Conservation (phyloP, 1,140 invertebrate genomes). For the Galleria mellonella region DNA sequence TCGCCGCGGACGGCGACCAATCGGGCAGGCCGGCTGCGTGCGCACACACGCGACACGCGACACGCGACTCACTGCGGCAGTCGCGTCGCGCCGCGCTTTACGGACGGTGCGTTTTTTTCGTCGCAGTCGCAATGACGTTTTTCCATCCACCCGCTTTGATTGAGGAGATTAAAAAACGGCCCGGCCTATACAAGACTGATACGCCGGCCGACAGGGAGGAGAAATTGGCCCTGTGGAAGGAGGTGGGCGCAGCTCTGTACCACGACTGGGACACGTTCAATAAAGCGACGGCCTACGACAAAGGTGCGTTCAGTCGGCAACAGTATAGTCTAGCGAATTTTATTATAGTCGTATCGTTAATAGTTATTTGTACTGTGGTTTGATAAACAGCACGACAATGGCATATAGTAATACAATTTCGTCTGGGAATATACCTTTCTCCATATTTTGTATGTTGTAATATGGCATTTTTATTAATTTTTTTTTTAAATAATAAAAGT, state of each 20-base stretch:
- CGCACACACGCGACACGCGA: slow-evolving; percentile 25
- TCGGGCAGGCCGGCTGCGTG: slow-evolving; percentile 15
- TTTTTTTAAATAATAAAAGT: too few relatives aligned
- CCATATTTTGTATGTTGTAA: too few relatives aligned
- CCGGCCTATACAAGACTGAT: slow-evolving; percentile 38
- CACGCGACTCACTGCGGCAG: slow-evolving; percentile 25
- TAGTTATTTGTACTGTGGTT: too few relatives aligned
- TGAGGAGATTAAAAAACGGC: slow-evolving; percentile 53
- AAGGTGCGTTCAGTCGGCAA: slow-evolving; percentile 28
- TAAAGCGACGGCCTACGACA: slow-evolving; percentile 53
- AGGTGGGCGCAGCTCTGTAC: slow-evolving; percentile 49
- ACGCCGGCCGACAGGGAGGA: slow-evolving; percentile 40
- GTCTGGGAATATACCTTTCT: too few relatives aligned
- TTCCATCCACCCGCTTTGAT: slow-evolving; percentile 44
- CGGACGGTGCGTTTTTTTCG: slow-evolving; percentile 19
- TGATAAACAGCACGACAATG: too few relatives aligned
- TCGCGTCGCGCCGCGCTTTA: slow-evolving; percentile 14
- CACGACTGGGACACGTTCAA: slow-evolving; percentile 45
- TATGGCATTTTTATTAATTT: too few relatives aligned
- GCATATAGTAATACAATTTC: too few relatives aligned
- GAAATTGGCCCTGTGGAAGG: slow-evolving; percentile 52
- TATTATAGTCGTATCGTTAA: too few relatives aligned
- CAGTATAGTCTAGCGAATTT: too few relatives aligned
- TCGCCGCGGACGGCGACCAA: slow-evolving; percentile 26
- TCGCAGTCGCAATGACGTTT: not conserved